These are phyloP conservation scores for Eurosta solidaginis DNA, from an alignment of 1,140 invertebrate genomes.

Conservation along the genomic window DNA sequence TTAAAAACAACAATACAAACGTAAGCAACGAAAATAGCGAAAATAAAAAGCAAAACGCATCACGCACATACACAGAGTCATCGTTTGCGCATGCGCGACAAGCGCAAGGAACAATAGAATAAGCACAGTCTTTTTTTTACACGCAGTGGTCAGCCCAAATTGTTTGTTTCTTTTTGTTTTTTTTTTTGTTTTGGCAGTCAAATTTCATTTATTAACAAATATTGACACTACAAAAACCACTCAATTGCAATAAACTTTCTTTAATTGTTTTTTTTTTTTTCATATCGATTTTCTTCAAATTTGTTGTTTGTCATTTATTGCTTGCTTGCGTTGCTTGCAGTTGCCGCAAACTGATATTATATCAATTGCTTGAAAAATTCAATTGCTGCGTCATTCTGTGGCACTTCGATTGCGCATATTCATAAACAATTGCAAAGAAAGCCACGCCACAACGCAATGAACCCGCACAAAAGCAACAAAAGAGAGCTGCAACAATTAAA, in stretches of 20 bases:
- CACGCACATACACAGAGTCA: no score
- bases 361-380: background rate
- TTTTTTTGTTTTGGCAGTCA: background rate
- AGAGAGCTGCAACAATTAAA: background rate
- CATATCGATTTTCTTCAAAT: no score
- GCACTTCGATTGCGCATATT: background rate
- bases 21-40: background rate
- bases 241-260: background rate
- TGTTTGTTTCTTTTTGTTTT: background rate
- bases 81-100: background rate
- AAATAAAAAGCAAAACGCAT: background rate
- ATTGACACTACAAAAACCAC: background rate
- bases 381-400: background rate
- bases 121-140: no score
- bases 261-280: background rate
- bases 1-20: no score
- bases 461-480: background rate
- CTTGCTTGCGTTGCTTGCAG: no score
- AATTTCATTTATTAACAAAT: background rate
- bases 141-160: background rate
- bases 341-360: no score
- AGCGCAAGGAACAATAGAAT: background rate
- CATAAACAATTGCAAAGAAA: slow-evolving; percentile 2
- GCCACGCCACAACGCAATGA: background rate
- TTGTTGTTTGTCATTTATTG: no score